Evolutionary conservation across 2,888 invertebrate species (phyloP).

Genomic region (Dasypogon diadema): DNA sequence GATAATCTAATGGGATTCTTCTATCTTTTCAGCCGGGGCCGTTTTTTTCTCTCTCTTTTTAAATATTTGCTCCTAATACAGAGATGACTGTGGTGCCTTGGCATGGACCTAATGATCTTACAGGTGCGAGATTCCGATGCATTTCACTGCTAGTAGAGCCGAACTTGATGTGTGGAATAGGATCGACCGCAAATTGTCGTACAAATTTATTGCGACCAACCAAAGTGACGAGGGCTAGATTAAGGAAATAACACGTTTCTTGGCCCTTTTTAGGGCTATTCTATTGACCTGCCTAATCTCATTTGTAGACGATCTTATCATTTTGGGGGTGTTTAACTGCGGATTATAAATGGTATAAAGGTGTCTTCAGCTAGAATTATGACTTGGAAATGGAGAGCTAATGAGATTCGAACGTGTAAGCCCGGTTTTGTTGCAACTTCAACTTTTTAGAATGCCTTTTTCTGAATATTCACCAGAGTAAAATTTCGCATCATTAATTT

Average conservation of each 20-base stretch:
- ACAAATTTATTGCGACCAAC: constrained; percentile 42
- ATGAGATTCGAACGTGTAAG: constrained; percentile 5
- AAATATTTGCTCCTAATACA: constrained; percentile 42
- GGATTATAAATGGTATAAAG: constrained; percentile 12
- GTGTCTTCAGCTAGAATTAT: neutral
- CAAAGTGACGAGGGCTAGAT: constrained; percentile 46
- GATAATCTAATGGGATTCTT: constrained; percentile 45
- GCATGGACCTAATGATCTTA: constrained; percentile 32
- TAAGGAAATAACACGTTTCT: constrained; percentile 19
- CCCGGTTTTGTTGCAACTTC: no score
- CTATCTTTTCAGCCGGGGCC: constrained; percentile 18
- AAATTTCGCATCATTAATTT: constrained; percentile 25
- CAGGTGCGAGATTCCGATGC: constrained; percentile 25
- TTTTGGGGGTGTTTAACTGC: constrained; percentile 15
- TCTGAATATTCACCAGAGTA: no score
- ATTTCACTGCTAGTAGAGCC: neutral
- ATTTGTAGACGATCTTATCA: constrained; percentile 41
- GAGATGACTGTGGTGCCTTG: neutral
- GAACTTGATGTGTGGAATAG: neutral
- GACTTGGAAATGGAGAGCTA: constrained; percentile 22
- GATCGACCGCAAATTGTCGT: constrained; percentile 41
- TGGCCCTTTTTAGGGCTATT: constrained; percentile 9
- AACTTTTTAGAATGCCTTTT: neutral
- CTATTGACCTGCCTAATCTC: constrained; percentile 1
- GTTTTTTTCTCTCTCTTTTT: constrained; percentile 21